Conservation (phyloP, 2,888 invertebrate species). For the Caradrina clavipalpis region DNA sequence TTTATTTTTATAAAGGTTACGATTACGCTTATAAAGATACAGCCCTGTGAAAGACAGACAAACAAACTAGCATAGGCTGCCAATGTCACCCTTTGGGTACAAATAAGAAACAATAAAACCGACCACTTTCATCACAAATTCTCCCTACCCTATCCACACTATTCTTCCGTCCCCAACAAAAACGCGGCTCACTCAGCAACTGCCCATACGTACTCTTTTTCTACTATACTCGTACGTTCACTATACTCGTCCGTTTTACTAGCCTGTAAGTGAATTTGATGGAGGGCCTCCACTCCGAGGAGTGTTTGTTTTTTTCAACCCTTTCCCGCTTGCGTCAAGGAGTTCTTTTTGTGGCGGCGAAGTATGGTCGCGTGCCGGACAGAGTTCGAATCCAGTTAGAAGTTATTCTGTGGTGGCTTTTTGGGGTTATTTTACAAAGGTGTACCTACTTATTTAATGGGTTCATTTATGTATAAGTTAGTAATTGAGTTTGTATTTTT, state of each 20-base stretch:
- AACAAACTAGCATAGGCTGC: too few relatives aligned
- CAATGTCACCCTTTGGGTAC: too few relatives aligned
- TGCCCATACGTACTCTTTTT: constrained; percentile 49
- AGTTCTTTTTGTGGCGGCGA: constrained; percentile 60
- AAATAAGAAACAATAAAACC: too few relatives aligned
- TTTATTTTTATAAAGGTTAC: too few relatives aligned
- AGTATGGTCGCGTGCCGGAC: constrained; percentile 66
- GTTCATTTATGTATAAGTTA: background rate
- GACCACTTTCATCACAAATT: background rate
- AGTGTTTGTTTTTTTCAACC: constrained; percentile 58
- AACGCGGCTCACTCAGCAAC: constrained; percentile 66
- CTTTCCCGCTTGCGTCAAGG: constrained; percentile 50
- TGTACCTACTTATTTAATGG: constrained; percentile 9
- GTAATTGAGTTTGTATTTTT: too few relatives aligned
- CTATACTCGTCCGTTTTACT: constrained; percentile 58
- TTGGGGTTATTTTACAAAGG: constrained; percentile 34
- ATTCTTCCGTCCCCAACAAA: constrained; percentile 76
- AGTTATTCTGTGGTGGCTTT: constrained; percentile 36
- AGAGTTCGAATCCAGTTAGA: constrained; percentile 41
- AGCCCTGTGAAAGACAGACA: too few relatives aligned
- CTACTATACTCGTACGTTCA: constrained; percentile 42
- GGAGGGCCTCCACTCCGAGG: constrained; percentile 70
- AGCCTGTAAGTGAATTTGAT: constrained; percentile 78
- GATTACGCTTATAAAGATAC: too few relatives aligned
- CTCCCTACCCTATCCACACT: constrained; percentile 52